Percentiles rank a stretch among this genome's conserved stretches.
phyloP scores from a whole-genome alignment of 2,113 vertebrate genomes.

The Nerophis lumbriciformis region DNA sequence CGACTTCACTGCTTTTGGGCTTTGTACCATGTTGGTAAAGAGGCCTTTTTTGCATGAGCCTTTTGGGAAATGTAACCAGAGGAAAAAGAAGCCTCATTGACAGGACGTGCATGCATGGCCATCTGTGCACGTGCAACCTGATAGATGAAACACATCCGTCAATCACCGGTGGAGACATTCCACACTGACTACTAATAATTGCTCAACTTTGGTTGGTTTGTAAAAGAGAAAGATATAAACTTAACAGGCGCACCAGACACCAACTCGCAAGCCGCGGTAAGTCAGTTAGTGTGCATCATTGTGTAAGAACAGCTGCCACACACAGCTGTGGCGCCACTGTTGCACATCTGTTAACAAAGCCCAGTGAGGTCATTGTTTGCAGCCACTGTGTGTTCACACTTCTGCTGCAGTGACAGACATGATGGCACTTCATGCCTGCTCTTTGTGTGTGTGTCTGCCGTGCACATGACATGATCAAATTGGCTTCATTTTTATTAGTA shows the following conservation, averaged over 20 bases:
- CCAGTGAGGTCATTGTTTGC: slow-evolving; percentile 44
- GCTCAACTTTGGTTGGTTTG: neutral
- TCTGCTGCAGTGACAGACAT: slow-evolving; percentile 35
- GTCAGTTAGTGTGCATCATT: slow-evolving; percentile 8
- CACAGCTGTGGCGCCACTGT: slow-evolving; percentile 55
- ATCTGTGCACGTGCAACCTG: slow-evolving; percentile 66
- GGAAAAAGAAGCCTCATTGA: slow-evolving; percentile 36
- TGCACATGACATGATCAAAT: neutral
- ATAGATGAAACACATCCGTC: slow-evolving; percentile 47
- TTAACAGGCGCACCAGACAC: too few relatives aligned
- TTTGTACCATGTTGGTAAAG: too few relatives aligned
- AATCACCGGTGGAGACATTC: slow-evolving; percentile 22
- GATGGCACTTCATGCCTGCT: slow-evolving; percentile 16
- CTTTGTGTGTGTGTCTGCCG: neutral
- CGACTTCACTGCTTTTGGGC: too few relatives aligned
- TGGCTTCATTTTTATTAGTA: neutral
- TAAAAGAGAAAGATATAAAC: neutral
- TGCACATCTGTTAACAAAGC: slow-evolving; percentile 59
- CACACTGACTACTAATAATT: neutral
- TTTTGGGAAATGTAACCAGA: slow-evolving; percentile 44
- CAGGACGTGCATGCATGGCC: slow-evolving; percentile 38
- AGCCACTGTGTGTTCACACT: slow-evolving; percentile 15
- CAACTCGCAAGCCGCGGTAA: neutral
- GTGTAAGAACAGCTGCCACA: slow-evolving; percentile 59
- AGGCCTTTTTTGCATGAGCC: slow-evolving; percentile 26